Conservation (phyloP, 1,140 invertebrate genomes). For the Drosophila watanabei region DNA sequence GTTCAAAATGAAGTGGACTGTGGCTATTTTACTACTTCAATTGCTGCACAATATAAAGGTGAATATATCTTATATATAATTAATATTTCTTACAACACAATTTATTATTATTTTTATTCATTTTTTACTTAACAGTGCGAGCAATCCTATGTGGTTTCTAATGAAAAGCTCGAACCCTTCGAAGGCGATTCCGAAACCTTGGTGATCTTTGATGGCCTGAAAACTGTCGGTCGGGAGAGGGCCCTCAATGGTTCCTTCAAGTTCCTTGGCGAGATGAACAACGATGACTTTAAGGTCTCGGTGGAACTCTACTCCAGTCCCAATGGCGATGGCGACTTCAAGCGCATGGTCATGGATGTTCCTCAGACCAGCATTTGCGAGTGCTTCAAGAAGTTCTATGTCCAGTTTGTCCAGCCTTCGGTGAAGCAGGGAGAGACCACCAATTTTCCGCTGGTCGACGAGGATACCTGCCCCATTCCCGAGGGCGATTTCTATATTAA, state of each 20-base stretch:
- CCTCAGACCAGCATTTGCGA: slow-evolving; percentile 76
- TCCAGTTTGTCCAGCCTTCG: slow-evolving; percentile 76
- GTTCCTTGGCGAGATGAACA: slow-evolving; percentile 71
- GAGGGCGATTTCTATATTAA: slow-evolving; percentile 72
- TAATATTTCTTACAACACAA: background rate
- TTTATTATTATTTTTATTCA: background rate
- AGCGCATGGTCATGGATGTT: slow-evolving; percentile 75
- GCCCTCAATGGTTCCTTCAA: slow-evolving; percentile 68
- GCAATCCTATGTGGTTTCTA: slow-evolving; percentile 70
- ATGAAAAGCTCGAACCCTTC: slow-evolving; percentile 71
- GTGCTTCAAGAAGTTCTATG: slow-evolving; percentile 80
- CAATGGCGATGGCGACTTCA: slow-evolving; percentile 74
- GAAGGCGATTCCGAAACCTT: slow-evolving; percentile 69
- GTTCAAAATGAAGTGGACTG: slow-evolving; percentile 57
- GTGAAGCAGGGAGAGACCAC: slow-evolving; percentile 64
- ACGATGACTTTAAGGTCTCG: slow-evolving; percentile 73
- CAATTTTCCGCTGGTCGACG: slow-evolving; percentile 70
- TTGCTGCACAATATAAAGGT: slow-evolving; percentile 55
- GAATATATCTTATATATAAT: background rate
- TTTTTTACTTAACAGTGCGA: slow-evolving; percentile 43
- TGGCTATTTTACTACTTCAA: slow-evolving; percentile 30
- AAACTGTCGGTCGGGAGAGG: slow-evolving; percentile 64
- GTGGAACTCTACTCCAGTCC: slow-evolving; percentile 78
- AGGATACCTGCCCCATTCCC: slow-evolving; percentile 72
- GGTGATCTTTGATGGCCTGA: slow-evolving; percentile 58